A percentile compares a stretch with the other conserved stretches of the same genome.
These are phyloP conservation scores for Tympanoctomys barrerae DNA, from an alignment of 2,797 vertebrate genomes.

Conservation along the genomic window DNA sequence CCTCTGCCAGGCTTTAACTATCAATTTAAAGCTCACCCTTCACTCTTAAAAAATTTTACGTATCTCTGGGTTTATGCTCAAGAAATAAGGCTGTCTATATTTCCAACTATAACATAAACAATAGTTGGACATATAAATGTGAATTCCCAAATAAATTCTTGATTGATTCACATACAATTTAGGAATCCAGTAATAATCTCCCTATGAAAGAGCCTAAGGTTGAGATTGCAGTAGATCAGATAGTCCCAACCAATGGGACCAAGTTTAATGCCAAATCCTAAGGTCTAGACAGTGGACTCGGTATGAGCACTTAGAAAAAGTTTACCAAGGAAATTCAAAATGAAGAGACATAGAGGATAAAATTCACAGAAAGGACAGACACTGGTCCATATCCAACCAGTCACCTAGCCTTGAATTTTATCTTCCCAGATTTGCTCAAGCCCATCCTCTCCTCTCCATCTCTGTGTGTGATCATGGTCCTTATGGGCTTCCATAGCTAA, in stretches of 20 bases:
- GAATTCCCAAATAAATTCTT: not conserved
- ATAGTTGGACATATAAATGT: not conserved
- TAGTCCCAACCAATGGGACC: not conserved
- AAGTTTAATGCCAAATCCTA: not conserved
- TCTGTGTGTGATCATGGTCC: not conserved
- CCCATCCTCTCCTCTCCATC: not conserved
- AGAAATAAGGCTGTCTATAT: not conserved
- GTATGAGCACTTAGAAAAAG: not conserved
- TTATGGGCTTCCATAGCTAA: not conserved
- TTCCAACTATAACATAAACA: not conserved
- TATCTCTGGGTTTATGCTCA: not conserved
- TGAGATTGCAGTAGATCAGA: not conserved
- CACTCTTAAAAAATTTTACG: not conserved
- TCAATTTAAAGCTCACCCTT: not conserved
- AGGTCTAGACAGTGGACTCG: not conserved
- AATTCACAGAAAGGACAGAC: not conserved
- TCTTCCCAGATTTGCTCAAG: not conserved
- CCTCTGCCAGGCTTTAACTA: not conserved
- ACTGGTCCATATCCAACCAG: not conserved
- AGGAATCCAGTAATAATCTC: not conserved
- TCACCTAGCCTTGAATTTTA: no score
- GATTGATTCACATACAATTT: not conserved
- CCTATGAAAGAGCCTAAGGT: not conserved
- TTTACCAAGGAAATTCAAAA: not conserved
- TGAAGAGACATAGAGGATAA: not conserved